Evolutionary conservation across 2,888 invertebrate genomes (phyloP).

Genomic region (Caenorhabditis wallacei): DNA sequence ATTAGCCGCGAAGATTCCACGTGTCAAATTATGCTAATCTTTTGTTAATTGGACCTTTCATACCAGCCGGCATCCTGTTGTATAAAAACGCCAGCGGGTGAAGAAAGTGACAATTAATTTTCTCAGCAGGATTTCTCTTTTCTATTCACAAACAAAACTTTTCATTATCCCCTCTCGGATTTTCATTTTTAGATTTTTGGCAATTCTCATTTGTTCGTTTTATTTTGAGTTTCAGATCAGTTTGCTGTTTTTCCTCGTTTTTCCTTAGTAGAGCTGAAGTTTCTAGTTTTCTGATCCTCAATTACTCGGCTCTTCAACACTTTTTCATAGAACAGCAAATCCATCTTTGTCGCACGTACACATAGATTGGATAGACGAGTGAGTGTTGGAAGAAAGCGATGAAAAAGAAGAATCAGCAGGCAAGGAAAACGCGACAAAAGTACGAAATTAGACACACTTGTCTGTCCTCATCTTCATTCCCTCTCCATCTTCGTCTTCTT

Average conservation of each 20-base stretch:
- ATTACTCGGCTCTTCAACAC: neutral
- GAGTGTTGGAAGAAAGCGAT: neutral
- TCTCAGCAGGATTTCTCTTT: slow-evolving; percentile 36
- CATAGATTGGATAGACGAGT: slow-evolving; percentile 10
- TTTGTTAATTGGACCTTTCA: slow-evolving; percentile 34
- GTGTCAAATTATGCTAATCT: slow-evolving; percentile 46
- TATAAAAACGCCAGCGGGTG: slow-evolving; percentile 10
- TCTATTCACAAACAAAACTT: slow-evolving; percentile 45
- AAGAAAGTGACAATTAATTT: slow-evolving; percentile 34
- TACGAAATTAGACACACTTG: slow-evolving; percentile 61
- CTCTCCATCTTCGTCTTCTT: slow-evolving; percentile 18
- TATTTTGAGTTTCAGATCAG: too few species aligned
- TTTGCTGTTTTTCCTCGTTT: too few species aligned
- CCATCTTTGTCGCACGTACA: slow-evolving; percentile 1
- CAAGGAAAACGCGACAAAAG: slow-evolving; percentile 37
- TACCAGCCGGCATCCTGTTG: neutral
- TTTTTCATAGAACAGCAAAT: neutral
- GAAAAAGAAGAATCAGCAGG: slow-evolving; percentile 19
- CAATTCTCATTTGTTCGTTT: too few species aligned
- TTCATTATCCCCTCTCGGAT: too few species aligned
- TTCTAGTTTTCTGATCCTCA: too few species aligned
- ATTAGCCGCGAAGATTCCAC: neutral
- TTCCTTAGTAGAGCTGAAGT: too few species aligned
- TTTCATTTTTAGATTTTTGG: too few species aligned
- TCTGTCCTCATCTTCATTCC: slow-evolving; percentile 31